These are phyloP conservation scores for Chirona hameri DNA, from an alignment of 2,888 invertebrate species.

Conservation along the genomic window DNA sequence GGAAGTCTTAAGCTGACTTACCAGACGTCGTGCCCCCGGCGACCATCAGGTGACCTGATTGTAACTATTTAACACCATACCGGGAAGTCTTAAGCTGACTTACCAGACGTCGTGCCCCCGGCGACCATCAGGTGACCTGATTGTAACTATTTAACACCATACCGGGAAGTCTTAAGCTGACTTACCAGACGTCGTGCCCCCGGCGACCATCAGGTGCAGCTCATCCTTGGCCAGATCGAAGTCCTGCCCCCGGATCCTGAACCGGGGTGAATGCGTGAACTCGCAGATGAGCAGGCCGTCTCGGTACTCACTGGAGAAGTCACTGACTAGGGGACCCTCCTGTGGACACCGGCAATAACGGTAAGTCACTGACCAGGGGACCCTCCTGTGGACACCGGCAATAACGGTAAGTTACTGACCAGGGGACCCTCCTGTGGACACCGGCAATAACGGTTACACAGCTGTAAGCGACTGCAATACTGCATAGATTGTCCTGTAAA, in stretches of 20 bases:
- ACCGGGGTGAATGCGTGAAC: constrained; percentile 63
- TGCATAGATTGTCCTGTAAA: too few species aligned
- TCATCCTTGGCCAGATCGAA: constrained; percentile 60
- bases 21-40: constrained; percentile 56
- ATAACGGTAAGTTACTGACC: too few species aligned
- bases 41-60: constrained; percentile 68
- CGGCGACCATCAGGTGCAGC: constrained; percentile 68
- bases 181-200: constrained; percentile 50
- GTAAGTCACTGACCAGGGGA: too few species aligned
- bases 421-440: too few species aligned
- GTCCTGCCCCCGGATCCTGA: constrained; percentile 58
- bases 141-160: background rate
- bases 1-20: background rate
- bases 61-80: background rate
- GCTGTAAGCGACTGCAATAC: too few species aligned
- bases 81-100: background rate
- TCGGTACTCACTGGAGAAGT: constrained; percentile 44
- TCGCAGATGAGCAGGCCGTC: constrained; percentile 73
- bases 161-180: too few species aligned
- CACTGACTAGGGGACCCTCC: background rate
- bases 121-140: constrained; percentile 71
- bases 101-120: constrained; percentile 51
- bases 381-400: too few species aligned
- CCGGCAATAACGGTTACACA: too few species aligned
- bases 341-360: background rate